These are phyloP conservation scores for Seriola rivoliana DNA, from an alignment of 2,113 vertebrate species.

Conservation along the genomic window DNA sequence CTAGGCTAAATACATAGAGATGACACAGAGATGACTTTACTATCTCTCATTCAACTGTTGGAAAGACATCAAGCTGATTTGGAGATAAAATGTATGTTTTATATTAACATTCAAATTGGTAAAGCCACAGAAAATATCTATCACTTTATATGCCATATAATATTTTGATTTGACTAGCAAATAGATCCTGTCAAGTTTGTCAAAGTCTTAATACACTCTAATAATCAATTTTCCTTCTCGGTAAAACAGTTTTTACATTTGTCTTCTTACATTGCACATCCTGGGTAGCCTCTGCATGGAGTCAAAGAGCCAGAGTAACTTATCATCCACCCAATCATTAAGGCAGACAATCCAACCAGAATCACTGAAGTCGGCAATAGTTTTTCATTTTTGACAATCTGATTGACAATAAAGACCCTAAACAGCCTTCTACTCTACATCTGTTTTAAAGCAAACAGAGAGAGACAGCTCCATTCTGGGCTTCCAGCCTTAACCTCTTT, in stretches of 20 bases:
- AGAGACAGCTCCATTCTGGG: background rate
- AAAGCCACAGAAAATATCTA: background rate
- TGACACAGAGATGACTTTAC: background rate
- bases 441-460: background rate
- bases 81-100: background rate
- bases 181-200: slow-evolving; percentile 5
- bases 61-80: background rate
- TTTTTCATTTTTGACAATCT: background rate
- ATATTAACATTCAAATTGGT: background rate
- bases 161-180: background rate
- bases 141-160: background rate
- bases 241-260: slow-evolving; percentile 2
- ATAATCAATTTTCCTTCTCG: background rate
- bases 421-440: background rate
- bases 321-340: background rate
- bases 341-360: background rate
- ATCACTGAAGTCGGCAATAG: background rate
- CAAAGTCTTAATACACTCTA: background rate
- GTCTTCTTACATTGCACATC: background rate
- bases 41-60: background rate
- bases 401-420: slow-evolving; percentile 19
- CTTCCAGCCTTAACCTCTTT: background rate
- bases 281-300: background rate
- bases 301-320: background rate
- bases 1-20: background rate